Percentiles rank a stretch among this genome's conserved stretches.
Conservation (phyloP, 1,140 invertebrate species). For the Anoplophora glabripennis region DNA sequence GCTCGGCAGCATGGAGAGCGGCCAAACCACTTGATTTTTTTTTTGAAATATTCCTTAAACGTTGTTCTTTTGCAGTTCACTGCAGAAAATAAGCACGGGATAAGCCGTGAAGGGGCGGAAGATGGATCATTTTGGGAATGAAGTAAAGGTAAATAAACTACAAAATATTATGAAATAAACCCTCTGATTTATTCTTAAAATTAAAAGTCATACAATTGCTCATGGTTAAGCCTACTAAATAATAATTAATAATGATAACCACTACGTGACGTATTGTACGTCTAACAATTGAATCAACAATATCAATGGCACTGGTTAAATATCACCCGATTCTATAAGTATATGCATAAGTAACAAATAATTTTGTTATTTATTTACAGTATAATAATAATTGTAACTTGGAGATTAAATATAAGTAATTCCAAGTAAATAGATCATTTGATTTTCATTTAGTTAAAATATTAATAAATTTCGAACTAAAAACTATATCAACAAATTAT, state of each 20-base stretch:
- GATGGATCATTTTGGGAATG: too few species aligned
- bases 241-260: conserved; percentile 43
- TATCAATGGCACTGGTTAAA: conserved; percentile 52
- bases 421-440: conserved; percentile 22
- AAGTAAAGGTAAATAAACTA: too few species aligned
- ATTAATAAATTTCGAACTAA: conserved; percentile 7
- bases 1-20: too few species aligned
- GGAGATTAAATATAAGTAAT: conserved; percentile 20
- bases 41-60: too few species aligned
- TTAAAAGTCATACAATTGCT: conserved; percentile 46
- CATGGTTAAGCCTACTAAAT: conserved; percentile 44
- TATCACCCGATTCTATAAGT: conserved; percentile 52
- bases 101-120: too few species aligned
- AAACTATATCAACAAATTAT: conserved; percentile 28
- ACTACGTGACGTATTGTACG: conserved; percentile 45
- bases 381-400: conserved; percentile 27
- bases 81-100: too few species aligned
- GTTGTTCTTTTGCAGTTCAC: too few species aligned
- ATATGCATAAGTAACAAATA: conserved; percentile 45
- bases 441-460: conserved; percentile 12
- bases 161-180: conserved; percentile 39
- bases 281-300: conserved; percentile 51
- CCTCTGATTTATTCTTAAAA: conserved; percentile 51
- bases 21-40: too few species aligned
- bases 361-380: conserved; percentile 40